Conservation (phyloP, 2,888 invertebrate genomes). For the Protophormia terraenovae region DNA sequence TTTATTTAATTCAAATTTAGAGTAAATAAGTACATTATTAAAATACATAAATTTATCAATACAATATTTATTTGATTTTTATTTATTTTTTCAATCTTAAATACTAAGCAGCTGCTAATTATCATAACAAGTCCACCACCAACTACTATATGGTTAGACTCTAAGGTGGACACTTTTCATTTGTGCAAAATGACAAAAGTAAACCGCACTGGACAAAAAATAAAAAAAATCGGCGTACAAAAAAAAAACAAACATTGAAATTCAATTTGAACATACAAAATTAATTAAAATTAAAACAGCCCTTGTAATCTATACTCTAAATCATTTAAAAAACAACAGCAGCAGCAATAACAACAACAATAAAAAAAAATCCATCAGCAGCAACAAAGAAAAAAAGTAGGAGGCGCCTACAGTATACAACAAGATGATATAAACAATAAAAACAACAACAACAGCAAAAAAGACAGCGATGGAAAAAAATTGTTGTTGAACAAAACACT, state of each 20-base stretch:
- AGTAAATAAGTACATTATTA: not conserved
- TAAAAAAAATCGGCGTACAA: not conserved
- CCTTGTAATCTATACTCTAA: slow-evolving; percentile 55
- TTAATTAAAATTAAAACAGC: slow-evolving; percentile 61
- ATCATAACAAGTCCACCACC: slow-evolving; percentile 56
- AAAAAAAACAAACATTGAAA: slow-evolving; percentile 41
- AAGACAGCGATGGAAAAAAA: slow-evolving; percentile 37
- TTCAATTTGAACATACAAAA: slow-evolving; percentile 54
- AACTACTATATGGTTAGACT: not conserved
- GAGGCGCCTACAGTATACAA: slow-evolving; percentile 74
- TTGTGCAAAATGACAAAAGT: slow-evolving; percentile 20
- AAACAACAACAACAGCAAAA: slow-evolving; percentile 47
- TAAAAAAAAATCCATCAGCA: slow-evolving; percentile 65
- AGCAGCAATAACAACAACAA: slow-evolving; percentile 31
- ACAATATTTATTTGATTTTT: not conserved
- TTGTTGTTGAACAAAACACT: slow-evolving; percentile 51
- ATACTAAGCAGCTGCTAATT: slow-evolving; percentile 55
- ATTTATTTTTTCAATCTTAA: not conserved
- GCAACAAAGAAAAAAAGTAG: slow-evolving; percentile 74
- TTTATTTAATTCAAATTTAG: too few relatives aligned
- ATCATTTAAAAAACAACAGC: slow-evolving; percentile 1
- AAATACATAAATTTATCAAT: not conserved
- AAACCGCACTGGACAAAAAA: not conserved
- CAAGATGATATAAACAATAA: slow-evolving; percentile 47
- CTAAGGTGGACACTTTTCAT: slow-evolving; percentile 61